Evolutionary conservation across 1,140 invertebrate genomes (phyloP).

Genomic region (Cepaea nemoralis): DNA sequence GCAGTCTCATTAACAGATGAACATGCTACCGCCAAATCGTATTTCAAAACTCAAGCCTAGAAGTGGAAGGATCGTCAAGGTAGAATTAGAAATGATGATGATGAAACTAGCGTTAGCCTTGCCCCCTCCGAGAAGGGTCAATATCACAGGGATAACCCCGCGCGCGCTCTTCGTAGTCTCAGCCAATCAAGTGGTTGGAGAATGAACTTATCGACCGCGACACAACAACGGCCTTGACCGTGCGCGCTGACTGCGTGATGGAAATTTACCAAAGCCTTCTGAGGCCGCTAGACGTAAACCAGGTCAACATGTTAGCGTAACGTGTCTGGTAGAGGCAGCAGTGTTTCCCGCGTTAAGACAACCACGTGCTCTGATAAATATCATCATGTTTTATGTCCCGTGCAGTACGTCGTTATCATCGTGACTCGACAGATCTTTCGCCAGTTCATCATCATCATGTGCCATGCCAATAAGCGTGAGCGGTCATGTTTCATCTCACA

Average conservation of each 20-base stretch:
- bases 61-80: background rate
- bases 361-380: background rate
- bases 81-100: background rate
- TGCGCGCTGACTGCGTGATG: background rate
- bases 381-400: background rate
- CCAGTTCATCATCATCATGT: too few species aligned
- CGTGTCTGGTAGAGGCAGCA: background rate
- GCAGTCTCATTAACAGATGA: too few species aligned
- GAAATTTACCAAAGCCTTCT: background rate
- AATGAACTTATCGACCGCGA: slow-evolving; percentile 11
- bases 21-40: background rate
- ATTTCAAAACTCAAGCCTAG: background rate
- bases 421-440: background rate
- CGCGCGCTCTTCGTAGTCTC: background rate
- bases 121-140: background rate
- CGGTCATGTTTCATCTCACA: too few species aligned
- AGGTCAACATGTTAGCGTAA: slow-evolving; percentile 3
- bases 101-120: background rate
- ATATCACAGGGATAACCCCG: background rate
- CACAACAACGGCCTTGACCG: background rate
- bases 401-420: background rate
- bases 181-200: background rate
- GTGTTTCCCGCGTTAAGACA: background rate
- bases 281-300: background rate
- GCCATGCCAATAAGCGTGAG: too few species aligned